A percentile compares a stretch with the other conserved stretches of the same genome.
These are phyloP conservation scores for Cantharis rustica DNA, from an alignment of 2,888 invertebrate genomes.

Conservation along the genomic window DNA sequence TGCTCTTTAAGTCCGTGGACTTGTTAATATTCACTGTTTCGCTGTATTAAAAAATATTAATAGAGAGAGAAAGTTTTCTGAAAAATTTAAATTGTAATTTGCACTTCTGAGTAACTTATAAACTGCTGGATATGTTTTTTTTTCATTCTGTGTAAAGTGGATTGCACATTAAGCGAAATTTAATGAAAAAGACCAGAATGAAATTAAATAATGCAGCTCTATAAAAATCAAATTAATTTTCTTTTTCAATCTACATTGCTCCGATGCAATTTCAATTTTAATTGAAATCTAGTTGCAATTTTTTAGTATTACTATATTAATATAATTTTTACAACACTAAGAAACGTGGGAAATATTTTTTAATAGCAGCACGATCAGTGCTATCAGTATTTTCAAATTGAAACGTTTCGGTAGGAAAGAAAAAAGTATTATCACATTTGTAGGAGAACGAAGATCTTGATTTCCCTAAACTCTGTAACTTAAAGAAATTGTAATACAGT, in stretches of 20 bases:
- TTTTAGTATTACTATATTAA: background rate
- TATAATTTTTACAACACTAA: background rate
- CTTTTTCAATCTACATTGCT: background rate
- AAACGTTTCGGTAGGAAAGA: constrained; percentile 6
- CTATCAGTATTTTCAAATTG: background rate
- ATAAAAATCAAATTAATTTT: background rate
- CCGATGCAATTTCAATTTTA: background rate
- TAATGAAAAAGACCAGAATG: background rate
- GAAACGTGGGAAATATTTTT: background rate
- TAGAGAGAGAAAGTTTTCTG: too few relatives aligned
- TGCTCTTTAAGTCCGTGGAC: too few relatives aligned
- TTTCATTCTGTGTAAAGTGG: background rate
- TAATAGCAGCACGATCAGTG: background rate
- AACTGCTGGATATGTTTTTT: background rate
- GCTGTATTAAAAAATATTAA: too few relatives aligned
- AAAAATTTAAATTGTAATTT: background rate
- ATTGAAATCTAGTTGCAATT: background rate
- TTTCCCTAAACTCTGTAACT: constrained; percentile 25
- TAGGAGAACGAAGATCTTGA: constrained; percentile 19
- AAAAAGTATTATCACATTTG: constrained; percentile 26
- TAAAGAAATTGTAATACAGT: constrained; percentile 23
- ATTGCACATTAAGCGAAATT: background rate
- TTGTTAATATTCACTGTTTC: too few relatives aligned
- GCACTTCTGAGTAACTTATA: background rate
- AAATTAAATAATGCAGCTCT: background rate